Conservation (phyloP, 1,140 invertebrate species). For the Euura saliciscinereae region DNA sequence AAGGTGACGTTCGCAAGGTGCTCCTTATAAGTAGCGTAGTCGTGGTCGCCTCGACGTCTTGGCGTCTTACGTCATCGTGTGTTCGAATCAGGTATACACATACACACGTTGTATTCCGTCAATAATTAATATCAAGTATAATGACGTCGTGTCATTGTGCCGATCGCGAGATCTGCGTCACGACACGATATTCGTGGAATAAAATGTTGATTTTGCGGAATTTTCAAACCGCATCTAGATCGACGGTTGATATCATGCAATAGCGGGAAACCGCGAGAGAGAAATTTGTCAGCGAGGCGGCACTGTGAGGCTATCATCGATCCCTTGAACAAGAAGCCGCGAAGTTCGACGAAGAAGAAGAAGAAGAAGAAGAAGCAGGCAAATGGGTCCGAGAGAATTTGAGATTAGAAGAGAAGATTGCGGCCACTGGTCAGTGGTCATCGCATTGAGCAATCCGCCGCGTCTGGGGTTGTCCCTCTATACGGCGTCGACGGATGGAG, state of each 20-base stretch:
- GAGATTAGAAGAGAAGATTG: constrained; percentile 1
- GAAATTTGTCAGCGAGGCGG: not conserved
- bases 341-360: not conserved
- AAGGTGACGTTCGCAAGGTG: constrained; percentile 2
- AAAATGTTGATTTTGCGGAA: too few relatives aligned
- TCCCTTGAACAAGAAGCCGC: not conserved
- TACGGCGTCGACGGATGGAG: not conserved
- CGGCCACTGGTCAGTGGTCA: not conserved
- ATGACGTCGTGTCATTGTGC: too few relatives aligned
- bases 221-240: too few relatives aligned
- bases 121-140: too few relatives aligned
- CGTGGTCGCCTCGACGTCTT: not conserved
- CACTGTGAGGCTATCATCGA: not conserved
- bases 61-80: not conserved
- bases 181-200: too few relatives aligned
- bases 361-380: not conserved
- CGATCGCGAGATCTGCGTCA: too few relatives aligned
- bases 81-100: not conserved
- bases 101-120: too few relatives aligned
- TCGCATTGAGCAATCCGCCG: constrained; percentile 6
- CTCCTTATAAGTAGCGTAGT: constrained; percentile 4
- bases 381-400: not conserved
- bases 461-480: not conserved
- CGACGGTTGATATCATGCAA: too few relatives aligned
- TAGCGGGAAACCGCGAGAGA: not conserved